Percentiles rank a stretch among this genome's conserved stretches.
phyloP scores from a whole-genome alignment of 2,888 invertebrate species.

The Ochropacha duplaris region DNA sequence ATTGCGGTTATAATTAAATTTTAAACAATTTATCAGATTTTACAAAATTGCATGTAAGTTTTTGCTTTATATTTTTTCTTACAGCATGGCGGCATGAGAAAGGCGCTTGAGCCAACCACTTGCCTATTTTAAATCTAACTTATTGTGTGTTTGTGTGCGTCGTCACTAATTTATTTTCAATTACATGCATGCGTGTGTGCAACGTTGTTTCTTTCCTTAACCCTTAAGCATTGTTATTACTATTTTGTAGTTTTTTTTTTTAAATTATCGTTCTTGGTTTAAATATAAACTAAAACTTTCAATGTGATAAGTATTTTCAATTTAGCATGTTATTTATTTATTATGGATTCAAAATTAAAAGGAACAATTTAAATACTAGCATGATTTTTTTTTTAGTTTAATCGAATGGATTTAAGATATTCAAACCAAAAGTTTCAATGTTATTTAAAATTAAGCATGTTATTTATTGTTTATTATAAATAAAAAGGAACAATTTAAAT shows the following conservation, averaged over 20 bases:
- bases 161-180: conserved; percentile 45
- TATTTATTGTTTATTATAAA: background rate
- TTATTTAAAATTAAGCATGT: background rate
- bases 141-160: conserved; percentile 50
- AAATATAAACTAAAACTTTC: background rate
- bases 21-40: conserved; percentile 12
- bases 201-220: conserved; percentile 22
- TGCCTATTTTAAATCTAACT: conserved; percentile 46
- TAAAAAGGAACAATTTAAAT: too few relatives aligned
- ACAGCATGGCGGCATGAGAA: conserved; percentile 77
- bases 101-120: conserved; percentile 60
- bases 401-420: too few relatives aligned
- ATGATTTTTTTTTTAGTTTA: too few relatives aligned
- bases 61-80: conserved; percentile 57
- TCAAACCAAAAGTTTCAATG: too few relatives aligned
- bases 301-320: background rate
- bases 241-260: background rate
- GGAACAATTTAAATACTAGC: too few relatives aligned
- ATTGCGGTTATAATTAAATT: too few relatives aligned
- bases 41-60: conserved; percentile 51
- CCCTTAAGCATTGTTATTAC: background rate
- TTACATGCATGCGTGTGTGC: conserved; percentile 36
- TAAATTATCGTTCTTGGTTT: too few relatives aligned
- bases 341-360: too few relatives aligned
- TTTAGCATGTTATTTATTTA: background rate